Evolutionary conservation across 2,113 vertebrate species (phyloP).

Genomic region (Ciconia stormi): DNA sequence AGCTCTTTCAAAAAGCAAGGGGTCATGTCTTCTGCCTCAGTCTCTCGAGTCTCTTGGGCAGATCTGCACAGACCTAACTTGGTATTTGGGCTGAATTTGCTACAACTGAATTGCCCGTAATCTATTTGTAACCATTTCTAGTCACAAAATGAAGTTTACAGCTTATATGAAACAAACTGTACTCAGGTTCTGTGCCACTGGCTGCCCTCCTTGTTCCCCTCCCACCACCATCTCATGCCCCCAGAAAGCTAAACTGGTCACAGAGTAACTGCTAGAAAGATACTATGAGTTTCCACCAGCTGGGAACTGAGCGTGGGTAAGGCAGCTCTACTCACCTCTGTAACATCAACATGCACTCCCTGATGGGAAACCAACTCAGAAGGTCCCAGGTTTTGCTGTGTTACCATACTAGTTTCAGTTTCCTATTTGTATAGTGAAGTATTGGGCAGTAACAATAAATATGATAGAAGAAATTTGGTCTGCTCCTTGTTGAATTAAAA

Average conservation of each 20-base stretch:
- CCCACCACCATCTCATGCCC: too few relatives aligned
- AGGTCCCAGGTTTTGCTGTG: background rate
- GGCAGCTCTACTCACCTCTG: background rate
- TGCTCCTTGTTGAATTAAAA: background rate
- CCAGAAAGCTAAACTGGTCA: background rate
- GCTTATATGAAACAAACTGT: background rate
- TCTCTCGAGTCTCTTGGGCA: background rate
- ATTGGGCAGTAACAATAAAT: background rate
- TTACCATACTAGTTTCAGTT: background rate
- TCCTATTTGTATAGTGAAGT: background rate
- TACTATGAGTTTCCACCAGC: background rate
- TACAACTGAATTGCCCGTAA: background rate
- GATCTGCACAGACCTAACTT: accelerated
- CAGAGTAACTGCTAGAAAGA: background rate
- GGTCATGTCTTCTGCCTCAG: background rate
- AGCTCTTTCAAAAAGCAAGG: background rate
- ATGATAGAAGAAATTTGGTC: background rate
- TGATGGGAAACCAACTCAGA: background rate
- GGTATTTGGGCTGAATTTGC: background rate
- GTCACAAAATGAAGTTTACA: background rate
- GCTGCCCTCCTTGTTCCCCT: background rate
- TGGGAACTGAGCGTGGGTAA: background rate
- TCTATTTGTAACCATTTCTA: background rate
- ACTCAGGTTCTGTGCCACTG: background rate
- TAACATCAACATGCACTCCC: too few relatives aligned